A percentile compares a stretch with the other conserved stretches of the same genome.
Evolutionary conservation across 2,797 vertebrate genomes (phyloP).

Genomic region (Saxicola maurus): DNA sequence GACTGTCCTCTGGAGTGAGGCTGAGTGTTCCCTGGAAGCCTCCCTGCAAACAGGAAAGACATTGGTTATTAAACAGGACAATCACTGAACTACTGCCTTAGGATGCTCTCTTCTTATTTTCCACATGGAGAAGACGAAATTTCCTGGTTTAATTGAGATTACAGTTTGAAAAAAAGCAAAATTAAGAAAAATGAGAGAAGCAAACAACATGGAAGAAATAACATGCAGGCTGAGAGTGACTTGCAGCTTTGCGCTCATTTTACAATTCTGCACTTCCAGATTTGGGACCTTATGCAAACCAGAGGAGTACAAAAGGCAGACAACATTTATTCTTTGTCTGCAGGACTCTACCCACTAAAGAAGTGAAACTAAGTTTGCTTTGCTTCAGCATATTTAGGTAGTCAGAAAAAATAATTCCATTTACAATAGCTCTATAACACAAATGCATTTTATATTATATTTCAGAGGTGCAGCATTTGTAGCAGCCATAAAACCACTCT

Average conservation of each 20-base stretch:
- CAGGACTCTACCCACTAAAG: neutral
- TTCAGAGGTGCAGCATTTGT: neutral
- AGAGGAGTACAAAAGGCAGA: neutral
- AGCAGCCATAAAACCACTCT: neutral
- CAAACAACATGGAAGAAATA: neutral
- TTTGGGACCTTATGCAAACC: neutral
- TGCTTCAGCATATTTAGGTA: neutral
- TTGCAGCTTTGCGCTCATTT: neutral
- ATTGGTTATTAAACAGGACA: neutral
- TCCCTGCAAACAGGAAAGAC: constrained; percentile 59
- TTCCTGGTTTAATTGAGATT: neutral
- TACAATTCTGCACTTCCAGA: neutral
- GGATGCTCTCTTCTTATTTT: neutral
- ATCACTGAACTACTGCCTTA: neutral
- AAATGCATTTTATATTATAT: neutral
- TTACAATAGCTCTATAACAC: neutral
- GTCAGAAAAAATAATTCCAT: neutral
- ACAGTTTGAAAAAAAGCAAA: neutral
- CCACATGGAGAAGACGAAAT: neutral
- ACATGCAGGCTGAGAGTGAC: neutral
- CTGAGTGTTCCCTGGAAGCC: constrained; percentile 72
- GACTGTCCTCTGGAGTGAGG: constrained; percentile 61
- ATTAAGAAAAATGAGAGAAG: neutral
- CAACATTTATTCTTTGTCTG: neutral
- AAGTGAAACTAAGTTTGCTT: neutral